Evolutionary conservation across 53 echinoderm and acorn worm genomes (phyloP).

Genomic region (Holothuria leucospilota): DNA sequence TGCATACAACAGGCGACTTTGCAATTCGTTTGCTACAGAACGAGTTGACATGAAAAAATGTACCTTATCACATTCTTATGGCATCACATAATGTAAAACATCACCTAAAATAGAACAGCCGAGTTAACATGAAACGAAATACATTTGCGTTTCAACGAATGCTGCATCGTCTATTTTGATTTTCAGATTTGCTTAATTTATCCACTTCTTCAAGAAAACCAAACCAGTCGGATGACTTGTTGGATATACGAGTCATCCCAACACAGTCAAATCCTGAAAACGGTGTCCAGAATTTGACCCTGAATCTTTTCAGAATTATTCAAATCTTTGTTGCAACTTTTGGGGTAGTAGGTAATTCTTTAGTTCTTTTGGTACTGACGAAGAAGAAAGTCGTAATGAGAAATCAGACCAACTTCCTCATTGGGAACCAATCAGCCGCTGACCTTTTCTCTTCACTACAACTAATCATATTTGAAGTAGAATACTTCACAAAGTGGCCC

Average conservation of each 20-base stretch:
- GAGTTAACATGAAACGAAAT: too few relatives aligned
- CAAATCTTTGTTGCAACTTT: background rate
- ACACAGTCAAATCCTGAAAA: background rate
- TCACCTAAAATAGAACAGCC: too few relatives aligned
- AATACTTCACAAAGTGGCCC: conserved; percentile 38
- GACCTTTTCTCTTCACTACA: conserved; percentile 41
- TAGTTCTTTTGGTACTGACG: background rate
- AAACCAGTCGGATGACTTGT: too few relatives aligned
- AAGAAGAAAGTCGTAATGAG: background rate
- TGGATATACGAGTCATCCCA: background rate
- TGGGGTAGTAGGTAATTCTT: conserved; percentile 3
- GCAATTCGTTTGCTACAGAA: too few relatives aligned
- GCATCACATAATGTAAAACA: too few relatives aligned
- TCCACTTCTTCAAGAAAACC: too few relatives aligned
- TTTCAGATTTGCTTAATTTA: too few relatives aligned
- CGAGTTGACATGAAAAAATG: too few relatives aligned
- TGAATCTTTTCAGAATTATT: background rate
- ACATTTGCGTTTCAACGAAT: too few relatives aligned
- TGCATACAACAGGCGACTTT: too few relatives aligned
- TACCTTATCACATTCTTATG: too few relatives aligned
- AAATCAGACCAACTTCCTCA: conserved; percentile 60
- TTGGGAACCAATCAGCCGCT: conserved; percentile 51
- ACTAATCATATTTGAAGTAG: conserved; percentile 20
- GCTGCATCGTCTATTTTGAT: too few relatives aligned
- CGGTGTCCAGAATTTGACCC: background rate